These are phyloP conservation scores for Anniella stebbinsi DNA, from an alignment of 2,797 vertebrate species.

Conservation along the genomic window DNA sequence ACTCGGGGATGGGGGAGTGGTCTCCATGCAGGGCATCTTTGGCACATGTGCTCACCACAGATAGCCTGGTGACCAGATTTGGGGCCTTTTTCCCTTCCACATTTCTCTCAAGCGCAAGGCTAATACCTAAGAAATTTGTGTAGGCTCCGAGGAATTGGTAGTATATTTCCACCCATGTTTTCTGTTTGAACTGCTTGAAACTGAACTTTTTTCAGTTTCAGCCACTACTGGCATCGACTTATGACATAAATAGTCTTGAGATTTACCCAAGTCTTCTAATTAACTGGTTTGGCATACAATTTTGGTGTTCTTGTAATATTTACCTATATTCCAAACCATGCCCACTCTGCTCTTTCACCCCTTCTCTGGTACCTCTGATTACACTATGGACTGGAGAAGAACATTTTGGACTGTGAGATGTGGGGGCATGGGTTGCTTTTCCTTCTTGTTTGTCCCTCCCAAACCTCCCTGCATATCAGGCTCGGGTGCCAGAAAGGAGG, in stretches of 20 bases:
- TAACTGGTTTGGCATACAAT: neutral
- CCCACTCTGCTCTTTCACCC: neutral
- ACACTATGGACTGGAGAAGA: neutral
- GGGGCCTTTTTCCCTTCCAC: neutral
- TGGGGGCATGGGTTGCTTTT: neutral
- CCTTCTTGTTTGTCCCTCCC: neutral
- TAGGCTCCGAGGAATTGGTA: neutral
- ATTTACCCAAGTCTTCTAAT: neutral
- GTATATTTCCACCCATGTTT: neutral
- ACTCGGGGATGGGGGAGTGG: neutral
- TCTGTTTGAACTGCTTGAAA: neutral
- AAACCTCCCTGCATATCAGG: neutral
- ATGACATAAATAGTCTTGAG: neutral
- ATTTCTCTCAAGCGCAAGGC: neutral
- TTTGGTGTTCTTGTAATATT: neutral
- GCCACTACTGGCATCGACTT: neutral
- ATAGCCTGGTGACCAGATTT: neutral
- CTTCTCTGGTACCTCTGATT: neutral
- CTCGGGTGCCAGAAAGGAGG: neutral
- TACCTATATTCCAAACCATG: neutral
- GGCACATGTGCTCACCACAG: neutral
- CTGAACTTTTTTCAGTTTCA: neutral
- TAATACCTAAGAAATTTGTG: neutral
- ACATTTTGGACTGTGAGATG: neutral
- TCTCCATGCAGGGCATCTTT: neutral